Evolutionary conservation across 2,888 invertebrate species (phyloP).

Genomic region (Stictocephala bisonia): DNA sequence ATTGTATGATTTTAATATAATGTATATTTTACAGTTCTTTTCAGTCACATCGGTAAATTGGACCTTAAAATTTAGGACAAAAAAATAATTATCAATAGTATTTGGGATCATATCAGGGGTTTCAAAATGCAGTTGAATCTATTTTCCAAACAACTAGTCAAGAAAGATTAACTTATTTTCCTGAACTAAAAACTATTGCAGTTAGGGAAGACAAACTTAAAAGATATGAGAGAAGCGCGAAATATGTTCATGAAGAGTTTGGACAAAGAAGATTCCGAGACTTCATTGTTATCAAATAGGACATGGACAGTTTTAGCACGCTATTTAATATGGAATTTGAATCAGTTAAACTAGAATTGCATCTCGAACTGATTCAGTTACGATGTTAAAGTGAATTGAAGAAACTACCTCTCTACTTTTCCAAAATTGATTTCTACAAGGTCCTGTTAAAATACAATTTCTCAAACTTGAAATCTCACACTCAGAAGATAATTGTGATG

Average conservation of each 20-base stretch:
- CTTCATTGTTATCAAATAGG: conserved; percentile 2
- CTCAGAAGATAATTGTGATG: too few species aligned
- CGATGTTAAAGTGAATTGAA: too few species aligned
- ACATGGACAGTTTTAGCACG: not conserved
- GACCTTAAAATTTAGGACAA: conserved; percentile 49
- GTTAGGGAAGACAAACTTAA: conserved; percentile 40
- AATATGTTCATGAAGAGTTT: conserved; percentile 35
- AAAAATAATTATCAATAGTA: conserved; percentile 42
- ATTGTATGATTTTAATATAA: conserved; percentile 44
- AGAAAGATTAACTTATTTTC: conserved; percentile 49
- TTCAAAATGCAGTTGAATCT: too few species aligned
- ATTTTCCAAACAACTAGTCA: too few species aligned
- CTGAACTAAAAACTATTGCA: conserved; percentile 46
- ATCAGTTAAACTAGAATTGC: not conserved
- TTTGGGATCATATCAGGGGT: too few species aligned
- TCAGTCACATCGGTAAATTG: conserved; percentile 49
- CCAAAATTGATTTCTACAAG: too few species aligned
- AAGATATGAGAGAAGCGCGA: conserved; percentile 36
- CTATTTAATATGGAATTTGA: not conserved
- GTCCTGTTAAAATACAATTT: too few species aligned
- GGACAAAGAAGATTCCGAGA: conserved; percentile 39
- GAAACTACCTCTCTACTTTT: too few species aligned
- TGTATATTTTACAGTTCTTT: conserved; percentile 52
- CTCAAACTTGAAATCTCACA: too few species aligned
- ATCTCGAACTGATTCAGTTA: too few species aligned